Evolutionary conservation across 2,888 invertebrate genomes (phyloP).

Genomic region (Erynnis tages): DNA sequence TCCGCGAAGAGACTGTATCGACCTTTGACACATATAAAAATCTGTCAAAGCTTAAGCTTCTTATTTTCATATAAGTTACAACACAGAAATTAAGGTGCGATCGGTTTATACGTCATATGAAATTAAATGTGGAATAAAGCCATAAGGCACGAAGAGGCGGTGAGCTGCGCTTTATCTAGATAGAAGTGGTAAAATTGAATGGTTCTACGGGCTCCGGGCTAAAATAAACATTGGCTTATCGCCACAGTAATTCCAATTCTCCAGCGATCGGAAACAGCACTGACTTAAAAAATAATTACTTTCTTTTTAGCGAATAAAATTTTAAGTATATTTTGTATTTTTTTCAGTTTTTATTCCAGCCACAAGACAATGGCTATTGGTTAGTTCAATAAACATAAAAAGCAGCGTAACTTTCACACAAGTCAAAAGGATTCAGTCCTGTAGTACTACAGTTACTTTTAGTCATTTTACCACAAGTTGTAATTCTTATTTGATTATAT

Average conservation of each 20-base stretch:
- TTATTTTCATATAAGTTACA: neutral
- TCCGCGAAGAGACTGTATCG: neutral
- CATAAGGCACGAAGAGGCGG: constrained; percentile 53
- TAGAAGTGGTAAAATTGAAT: constrained; percentile 64
- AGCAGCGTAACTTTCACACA: too few species aligned
- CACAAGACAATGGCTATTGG: too few species aligned
- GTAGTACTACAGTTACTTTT: too few species aligned
- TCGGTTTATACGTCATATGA: constrained; percentile 33
- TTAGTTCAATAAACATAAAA: too few species aligned
- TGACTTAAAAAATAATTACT: too few species aligned
- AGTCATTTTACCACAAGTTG: too few species aligned
- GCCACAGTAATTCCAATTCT: constrained; percentile 23
- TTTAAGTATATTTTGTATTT: too few species aligned
- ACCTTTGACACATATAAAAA: neutral
- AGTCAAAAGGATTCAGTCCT: too few species aligned
- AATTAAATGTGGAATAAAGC: constrained; percentile 42
- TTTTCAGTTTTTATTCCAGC: too few species aligned
- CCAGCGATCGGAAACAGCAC: constrained; percentile 28
- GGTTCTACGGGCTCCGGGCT: constrained; percentile 58
- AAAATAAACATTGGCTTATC: constrained; percentile 37
- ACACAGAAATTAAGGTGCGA: neutral
- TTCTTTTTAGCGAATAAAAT: too few species aligned
- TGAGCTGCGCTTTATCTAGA: constrained; percentile 59
- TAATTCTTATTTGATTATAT: too few species aligned
- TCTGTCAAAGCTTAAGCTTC: too few species aligned